These are phyloP conservation scores for Diadophis punctatus DNA, from an alignment of 2,113 vertebrate genomes.

Conservation along the genomic window DNA sequence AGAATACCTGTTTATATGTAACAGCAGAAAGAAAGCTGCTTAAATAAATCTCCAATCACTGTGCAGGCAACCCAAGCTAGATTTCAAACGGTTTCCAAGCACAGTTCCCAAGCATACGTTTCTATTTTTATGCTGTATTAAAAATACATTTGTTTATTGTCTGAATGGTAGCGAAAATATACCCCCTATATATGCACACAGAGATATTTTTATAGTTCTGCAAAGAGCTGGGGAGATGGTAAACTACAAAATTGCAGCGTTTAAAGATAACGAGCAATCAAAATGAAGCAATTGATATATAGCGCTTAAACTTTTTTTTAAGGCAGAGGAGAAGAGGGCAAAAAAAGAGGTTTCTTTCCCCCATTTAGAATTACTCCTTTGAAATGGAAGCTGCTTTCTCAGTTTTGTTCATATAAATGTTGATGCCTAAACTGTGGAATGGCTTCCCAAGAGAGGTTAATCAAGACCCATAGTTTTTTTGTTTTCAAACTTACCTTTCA, in stretches of 20 bases:
- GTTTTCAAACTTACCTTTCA: background rate
- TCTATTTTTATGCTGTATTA: conserved; percentile 3
- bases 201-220: background rate
- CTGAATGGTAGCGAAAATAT: conserved; percentile 22
- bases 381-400: background rate
- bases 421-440: background rate
- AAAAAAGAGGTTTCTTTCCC: background rate
- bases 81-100: background rate
- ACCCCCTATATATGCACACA: background rate
- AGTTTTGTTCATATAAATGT: background rate
- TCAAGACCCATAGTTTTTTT: background rate
- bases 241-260: background rate
- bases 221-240: background rate
- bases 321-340: background rate
- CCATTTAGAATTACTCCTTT: background rate
- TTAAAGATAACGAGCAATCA: background rate
- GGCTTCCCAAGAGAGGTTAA: background rate
- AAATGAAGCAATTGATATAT: background rate
- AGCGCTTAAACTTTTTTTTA: background rate
- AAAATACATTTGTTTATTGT: conserved; percentile 17
- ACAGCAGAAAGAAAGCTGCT: conserved; percentile 23
- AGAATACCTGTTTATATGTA: conserved; percentile 32
- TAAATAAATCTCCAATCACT: conserved; percentile 34
- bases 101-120: background rate
- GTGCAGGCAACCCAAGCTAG: background rate